Conservation (phyloP, 2,888 invertebrate genomes). For the Chironomus riparius region DNA sequence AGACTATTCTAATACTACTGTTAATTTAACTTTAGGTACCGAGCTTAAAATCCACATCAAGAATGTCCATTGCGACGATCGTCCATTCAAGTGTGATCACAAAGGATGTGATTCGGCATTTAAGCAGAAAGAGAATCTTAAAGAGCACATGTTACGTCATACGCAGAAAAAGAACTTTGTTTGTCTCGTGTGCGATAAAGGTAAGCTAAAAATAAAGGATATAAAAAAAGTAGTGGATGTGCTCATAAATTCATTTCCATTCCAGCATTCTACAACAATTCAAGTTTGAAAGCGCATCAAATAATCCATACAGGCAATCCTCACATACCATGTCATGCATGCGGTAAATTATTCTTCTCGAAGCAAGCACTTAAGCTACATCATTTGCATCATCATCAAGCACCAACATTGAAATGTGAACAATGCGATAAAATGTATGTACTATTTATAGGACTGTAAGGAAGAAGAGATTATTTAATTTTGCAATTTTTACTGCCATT, state of each 20-base stretch:
- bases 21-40: neutral
- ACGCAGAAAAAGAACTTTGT: conserved; percentile 41
- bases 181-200: conserved; percentile 36
- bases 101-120: conserved; percentile 23
- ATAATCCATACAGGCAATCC: conserved; percentile 21
- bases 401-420: conserved; percentile 20
- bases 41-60: conserved; percentile 20
- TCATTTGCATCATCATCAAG: conserved; percentile 22
- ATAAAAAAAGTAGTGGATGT: neutral
- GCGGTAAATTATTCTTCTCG: conserved; percentile 18
- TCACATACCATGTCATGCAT: conserved; percentile 17
- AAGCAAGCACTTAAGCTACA: conserved; percentile 23
- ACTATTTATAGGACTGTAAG: neutral
- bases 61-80: conserved; percentile 13
- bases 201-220: neutral
- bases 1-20: no score
- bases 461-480: neutral
- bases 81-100: conserved; percentile 20
- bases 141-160: conserved; percentile 39
- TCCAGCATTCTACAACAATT: conserved; percentile 19
- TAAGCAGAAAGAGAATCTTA: conserved; percentile 33
- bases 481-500: neutral
- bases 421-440: conserved; percentile 20
- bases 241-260: neutral
- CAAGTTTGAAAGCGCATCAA: conserved; percentile 21